Evolutionary conservation across 2,113 vertebrate species (phyloP).

Genomic region (Pollimyrus isidori): DNA sequence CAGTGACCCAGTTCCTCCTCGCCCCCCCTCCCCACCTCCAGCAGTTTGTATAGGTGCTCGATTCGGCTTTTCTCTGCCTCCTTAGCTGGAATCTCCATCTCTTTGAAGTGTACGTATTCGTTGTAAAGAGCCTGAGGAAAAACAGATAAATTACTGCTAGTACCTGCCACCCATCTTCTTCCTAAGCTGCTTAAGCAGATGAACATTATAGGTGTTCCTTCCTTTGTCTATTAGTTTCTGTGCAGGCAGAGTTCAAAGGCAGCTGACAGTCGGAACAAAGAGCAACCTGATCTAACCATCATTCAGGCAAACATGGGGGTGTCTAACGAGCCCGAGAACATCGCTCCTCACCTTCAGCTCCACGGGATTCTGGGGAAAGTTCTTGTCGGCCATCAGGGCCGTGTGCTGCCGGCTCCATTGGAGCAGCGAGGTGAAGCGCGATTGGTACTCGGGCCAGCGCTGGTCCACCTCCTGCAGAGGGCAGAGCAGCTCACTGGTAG

Average conservation of each 20-base stretch:
- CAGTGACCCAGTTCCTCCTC: neutral
- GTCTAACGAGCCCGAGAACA: rapidly evolving
- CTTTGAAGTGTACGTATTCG: constrained; percentile 97
- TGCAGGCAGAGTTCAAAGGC: neutral
- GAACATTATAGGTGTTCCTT: neutral
- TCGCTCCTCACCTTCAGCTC: constrained; percentile 80
- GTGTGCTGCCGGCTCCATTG: constrained; percentile 94
- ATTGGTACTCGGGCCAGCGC: constrained; percentile 89
- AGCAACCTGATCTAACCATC: neutral
- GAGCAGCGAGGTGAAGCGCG: constrained; percentile 76
- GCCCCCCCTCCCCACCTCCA: constrained; percentile 69
- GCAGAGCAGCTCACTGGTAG: neutral
- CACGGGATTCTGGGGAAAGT: constrained; percentile 91
- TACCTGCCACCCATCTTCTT: neutral
- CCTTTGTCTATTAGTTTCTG: neutral
- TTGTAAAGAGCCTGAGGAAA: constrained; percentile 91
- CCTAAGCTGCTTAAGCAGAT: neutral
- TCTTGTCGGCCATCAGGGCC: constrained; percentile 87
- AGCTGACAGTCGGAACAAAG: neutral
- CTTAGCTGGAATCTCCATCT: constrained; percentile 86
- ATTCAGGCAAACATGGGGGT: neutral
- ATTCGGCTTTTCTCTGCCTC: constrained; percentile 82
- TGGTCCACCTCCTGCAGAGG: constrained; percentile 81
- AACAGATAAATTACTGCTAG: neutral
- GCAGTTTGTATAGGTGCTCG: constrained; percentile 84